Conservation (phyloP, 1,140 invertebrate genomes). For the Cecropterus lyciades region DNA sequence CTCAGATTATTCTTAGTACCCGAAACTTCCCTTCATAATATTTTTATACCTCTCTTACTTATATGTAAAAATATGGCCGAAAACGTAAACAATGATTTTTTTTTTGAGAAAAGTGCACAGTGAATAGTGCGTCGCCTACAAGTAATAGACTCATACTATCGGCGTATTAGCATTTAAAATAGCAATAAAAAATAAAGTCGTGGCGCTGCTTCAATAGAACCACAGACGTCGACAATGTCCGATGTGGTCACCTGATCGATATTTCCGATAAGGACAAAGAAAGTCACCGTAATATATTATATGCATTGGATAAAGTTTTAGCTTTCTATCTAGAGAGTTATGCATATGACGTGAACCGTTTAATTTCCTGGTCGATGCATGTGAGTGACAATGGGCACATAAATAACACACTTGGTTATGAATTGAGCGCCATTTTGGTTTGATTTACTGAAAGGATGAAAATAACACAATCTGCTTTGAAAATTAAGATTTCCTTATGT, state of each 20-base stretch:
- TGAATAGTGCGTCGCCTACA: too few species aligned
- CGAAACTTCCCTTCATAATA: too few species aligned
- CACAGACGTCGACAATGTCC: too few species aligned
- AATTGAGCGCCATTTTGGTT: conserved; percentile 3
- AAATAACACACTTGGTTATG: conserved; percentile 14
- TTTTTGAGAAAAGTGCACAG: too few species aligned
- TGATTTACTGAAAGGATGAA: not conserved
- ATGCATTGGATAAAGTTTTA: conserved; percentile 28
- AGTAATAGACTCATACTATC: too few species aligned
- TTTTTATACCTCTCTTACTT: too few species aligned
- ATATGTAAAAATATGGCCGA: too few species aligned
- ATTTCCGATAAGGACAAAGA: conserved; percentile 9
- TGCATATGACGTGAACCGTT: conserved; percentile 31
- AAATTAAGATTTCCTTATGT: not conserved
- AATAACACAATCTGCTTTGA: not conserved
- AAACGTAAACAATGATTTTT: too few species aligned
- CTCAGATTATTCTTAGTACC: too few species aligned
- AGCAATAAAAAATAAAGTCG: too few species aligned
- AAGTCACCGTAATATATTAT: conserved; percentile 25
- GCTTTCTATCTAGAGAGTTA: conserved; percentile 32
- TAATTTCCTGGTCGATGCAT: conserved; percentile 26
- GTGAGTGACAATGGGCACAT: conserved; percentile 29
- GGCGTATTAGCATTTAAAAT: too few species aligned
- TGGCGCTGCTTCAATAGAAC: too few species aligned
- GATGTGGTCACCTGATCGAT: not conserved